phyloP scores from a whole-genome alignment of 2,888 invertebrate species.

The Cataglyphis rosenhaueri region DNA sequence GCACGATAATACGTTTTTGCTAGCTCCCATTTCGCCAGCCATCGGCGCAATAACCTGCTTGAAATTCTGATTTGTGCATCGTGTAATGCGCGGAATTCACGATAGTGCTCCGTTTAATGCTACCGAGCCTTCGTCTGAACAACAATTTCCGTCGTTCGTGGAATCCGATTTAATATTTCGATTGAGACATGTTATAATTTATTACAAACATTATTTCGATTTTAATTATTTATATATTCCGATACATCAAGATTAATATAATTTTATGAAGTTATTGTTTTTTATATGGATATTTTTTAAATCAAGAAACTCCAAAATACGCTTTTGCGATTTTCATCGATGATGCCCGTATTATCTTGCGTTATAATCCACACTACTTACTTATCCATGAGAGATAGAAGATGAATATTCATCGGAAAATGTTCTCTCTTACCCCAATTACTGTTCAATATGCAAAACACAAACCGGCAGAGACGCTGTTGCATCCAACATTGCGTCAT shows the following conservation, averaged over 20 bases:
- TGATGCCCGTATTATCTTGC: neutral
- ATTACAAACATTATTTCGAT: neutral
- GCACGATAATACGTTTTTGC: conserved; percentile 14
- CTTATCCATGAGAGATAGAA: neutral
- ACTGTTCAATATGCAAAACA: conserved; percentile 42
- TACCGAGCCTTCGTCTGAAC: neutral
- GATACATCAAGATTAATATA: neutral
- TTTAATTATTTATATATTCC: neutral
- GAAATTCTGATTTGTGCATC: conserved; percentile 50
- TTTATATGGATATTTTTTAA: neutral
- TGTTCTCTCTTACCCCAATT: conserved; percentile 37
- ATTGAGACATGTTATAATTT: neutral
- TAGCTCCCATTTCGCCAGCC: neutral
- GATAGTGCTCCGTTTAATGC: conserved; percentile 44
- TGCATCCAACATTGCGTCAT: conserved; percentile 9
- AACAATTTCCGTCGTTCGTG: conserved; percentile 19
- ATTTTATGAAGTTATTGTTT: neutral
- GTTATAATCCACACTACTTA: conserved; percentile 12
- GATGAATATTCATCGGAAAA: conserved; percentile 48
- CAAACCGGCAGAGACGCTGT: neutral
- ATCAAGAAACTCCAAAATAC: neutral
- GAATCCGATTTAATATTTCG: conserved; percentile 36
- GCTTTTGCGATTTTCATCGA: conserved; percentile 1
- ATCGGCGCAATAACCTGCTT: conserved; percentile 49
- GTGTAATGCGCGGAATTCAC: conserved; percentile 41